Evolutionary conservation across 2,797 vertebrate genomes (phyloP).

Genomic region (Sebastes taczanowskii): DNA sequence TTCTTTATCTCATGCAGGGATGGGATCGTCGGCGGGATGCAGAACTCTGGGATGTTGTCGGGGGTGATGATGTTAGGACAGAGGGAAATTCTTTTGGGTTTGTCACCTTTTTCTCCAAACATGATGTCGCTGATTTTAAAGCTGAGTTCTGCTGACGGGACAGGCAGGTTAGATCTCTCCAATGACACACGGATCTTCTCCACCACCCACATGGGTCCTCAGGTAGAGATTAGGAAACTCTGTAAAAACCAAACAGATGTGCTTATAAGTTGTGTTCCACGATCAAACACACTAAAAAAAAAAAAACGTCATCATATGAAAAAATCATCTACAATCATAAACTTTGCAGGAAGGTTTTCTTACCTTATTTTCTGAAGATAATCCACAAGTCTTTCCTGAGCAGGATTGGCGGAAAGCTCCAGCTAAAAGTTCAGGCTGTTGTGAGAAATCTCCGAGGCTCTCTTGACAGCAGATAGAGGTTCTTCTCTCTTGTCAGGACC

Average conservation of each 20-base stretch:
- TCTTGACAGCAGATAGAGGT: slow-evolving; percentile 43
- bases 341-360: slow-evolving; percentile 18
- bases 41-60: slow-evolving; percentile 93
- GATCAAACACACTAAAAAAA: neutral
- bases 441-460: slow-evolving; percentile 11
- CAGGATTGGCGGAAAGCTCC: slow-evolving; percentile 12
- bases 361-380: slow-evolving; percentile 67
- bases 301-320: neutral
- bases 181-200: slow-evolving; percentile 83
- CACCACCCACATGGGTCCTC: slow-evolving; percentile 81
- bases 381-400: slow-evolving; percentile 41
- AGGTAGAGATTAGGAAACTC: slow-evolving; percentile 30
- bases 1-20: slow-evolving; percentile 69
- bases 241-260: slow-evolving; percentile 43
- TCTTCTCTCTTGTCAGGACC: slow-evolving; percentile 51
- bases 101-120: slow-evolving; percentile 81
- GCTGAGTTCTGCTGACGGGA: slow-evolving; percentile 76
- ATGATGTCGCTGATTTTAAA: slow-evolving; percentile 81
- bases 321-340: neutral
- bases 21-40: slow-evolving; percentile 89
- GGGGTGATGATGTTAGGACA: slow-evolving; percentile 94
- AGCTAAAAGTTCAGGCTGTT: slow-evolving; percentile 19
- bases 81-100: slow-evolving; percentile 72
- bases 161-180: slow-evolving; percentile 78
- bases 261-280: neutral